Percentiles rank a stretch among this genome's conserved stretches.
These are phyloP conservation scores for Malthinus seriepunctatus DNA, from an alignment of 2,888 invertebrate genomes.

Conservation along the genomic window DNA sequence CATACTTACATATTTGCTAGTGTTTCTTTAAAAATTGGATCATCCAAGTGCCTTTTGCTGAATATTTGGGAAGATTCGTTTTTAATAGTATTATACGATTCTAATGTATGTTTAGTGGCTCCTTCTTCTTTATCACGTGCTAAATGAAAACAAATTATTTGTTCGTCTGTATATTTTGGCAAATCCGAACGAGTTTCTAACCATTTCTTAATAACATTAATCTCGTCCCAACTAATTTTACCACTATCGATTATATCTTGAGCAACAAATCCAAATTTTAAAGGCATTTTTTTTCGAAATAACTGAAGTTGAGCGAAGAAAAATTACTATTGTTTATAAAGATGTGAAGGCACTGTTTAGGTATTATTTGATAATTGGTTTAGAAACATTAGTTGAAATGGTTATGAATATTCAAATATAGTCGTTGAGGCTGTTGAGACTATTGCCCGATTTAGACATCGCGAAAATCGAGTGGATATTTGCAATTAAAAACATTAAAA, in stretches of 20 bases:
- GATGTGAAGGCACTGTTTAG: no score
- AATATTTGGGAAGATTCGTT: not conserved
- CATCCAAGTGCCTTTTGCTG: not conserved
- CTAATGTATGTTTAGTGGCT: not conserved
- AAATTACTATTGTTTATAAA: no score
- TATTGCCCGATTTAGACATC: no score
- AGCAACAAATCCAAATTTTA: not conserved
- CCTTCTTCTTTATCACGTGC: not conserved
- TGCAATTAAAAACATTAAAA: no score
- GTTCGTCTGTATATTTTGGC: conserved; percentile 10
- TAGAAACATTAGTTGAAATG: no score
- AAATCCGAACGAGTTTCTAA: conserved; percentile 25
- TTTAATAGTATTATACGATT: not conserved
- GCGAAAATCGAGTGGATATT: no score
- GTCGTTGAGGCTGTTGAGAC: no score
- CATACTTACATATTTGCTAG: conserved; percentile 31
- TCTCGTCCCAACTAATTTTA: not conserved
- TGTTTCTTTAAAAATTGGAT: conserved; percentile 50
- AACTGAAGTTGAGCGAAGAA: no score
- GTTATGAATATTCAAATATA: no score
- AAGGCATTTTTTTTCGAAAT: no score
- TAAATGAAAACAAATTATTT: conserved; percentile 7
- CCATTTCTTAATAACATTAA: conserved; percentile 32
- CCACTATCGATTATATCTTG: not conserved
- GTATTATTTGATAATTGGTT: no score